phyloP scores from a whole-genome alignment of 2,113 vertebrate genomes.

The Phylloscopus trochiloides region DNA sequence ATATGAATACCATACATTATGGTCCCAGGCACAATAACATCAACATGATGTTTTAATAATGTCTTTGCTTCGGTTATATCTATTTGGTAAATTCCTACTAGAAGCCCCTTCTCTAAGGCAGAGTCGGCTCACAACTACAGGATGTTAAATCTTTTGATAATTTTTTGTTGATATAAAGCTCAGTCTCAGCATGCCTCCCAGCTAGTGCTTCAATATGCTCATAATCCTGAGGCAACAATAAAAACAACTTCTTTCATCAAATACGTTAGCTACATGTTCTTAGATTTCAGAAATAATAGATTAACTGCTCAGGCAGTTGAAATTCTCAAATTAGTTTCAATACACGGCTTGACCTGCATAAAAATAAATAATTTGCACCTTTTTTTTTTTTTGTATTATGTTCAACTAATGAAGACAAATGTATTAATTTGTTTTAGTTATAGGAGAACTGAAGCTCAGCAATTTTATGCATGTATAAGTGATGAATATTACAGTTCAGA shows the following conservation, averaged over 20 bases:
- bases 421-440: conserved; percentile 65
- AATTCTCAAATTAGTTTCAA: conserved; percentile 62
- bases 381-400: conserved; percentile 39
- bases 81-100: conserved; percentile 39
- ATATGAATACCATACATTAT: background rate
- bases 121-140: background rate
- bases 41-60: conserved; percentile 69
- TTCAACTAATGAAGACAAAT: conserved; percentile 72
- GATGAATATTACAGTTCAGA: conserved; percentile 63
- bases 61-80: background rate
- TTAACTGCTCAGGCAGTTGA: conserved; percentile 25
- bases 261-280: background rate
- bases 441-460: conserved; percentile 42
- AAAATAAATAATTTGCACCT: conserved; percentile 61
- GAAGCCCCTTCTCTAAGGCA: conserved; percentile 49
- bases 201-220: background rate
- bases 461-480: conserved; percentile 56
- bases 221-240: background rate
- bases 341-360: conserved; percentile 44
- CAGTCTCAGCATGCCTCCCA: background rate
- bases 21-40: conserved; percentile 38
- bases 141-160: background rate
- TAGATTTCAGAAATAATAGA: conserved; percentile 48
- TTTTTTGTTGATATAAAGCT: background rate
- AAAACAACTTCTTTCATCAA: background rate